Percentiles rank a stretch among this genome's conserved stretches.
phyloP scores from a whole-genome alignment of 1,140 invertebrate genomes.

The Lasioglossum baleicum region DNA sequence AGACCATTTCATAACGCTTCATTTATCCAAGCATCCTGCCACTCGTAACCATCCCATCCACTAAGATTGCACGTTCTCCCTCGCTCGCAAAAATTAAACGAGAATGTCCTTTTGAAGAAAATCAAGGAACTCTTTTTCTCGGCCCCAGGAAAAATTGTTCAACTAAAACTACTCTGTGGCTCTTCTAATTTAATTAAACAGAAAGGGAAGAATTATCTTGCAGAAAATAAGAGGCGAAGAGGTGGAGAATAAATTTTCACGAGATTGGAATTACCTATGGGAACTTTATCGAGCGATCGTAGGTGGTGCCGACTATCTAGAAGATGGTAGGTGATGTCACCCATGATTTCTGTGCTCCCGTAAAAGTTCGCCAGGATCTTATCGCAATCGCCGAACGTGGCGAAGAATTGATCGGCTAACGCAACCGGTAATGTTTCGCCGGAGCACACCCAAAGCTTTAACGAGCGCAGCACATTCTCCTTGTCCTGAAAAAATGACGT shows the following conservation, averaged over 20 bases:
- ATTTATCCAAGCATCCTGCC: too few relatives aligned
- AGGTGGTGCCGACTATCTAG: constrained; percentile 81
- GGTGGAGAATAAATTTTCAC: too few relatives aligned
- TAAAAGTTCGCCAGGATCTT: constrained; percentile 91
- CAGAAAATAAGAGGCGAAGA: too few relatives aligned
- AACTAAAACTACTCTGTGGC: too few relatives aligned
- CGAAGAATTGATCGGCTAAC: constrained; percentile 87
- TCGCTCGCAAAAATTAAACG: too few relatives aligned
- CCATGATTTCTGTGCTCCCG: constrained; percentile 93
- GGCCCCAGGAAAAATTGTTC: too few relatives aligned
- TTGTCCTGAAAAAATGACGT: constrained; percentile 53
- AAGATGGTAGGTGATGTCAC: constrained; percentile 87
- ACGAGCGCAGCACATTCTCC: constrained; percentile 78
- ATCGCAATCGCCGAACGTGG: constrained; percentile 82
- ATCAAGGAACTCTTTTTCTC: too few relatives aligned
- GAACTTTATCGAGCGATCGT: constrained; percentile 84
- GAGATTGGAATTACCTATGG: constrained; percentile 85
- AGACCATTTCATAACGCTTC: neutral
- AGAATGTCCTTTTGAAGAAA: too few relatives aligned
- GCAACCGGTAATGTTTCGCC: constrained; percentile 87
- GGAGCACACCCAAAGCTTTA: constrained; percentile 91
- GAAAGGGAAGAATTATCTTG: neutral
- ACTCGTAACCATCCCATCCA: too few relatives aligned
- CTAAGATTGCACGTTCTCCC: too few relatives aligned
- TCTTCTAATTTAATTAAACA: too few relatives aligned